These are phyloP conservation scores for Heliopora coerulea DNA, from an alignment of 92 coral and sea anemone genomes.

Conservation along the genomic window DNA sequence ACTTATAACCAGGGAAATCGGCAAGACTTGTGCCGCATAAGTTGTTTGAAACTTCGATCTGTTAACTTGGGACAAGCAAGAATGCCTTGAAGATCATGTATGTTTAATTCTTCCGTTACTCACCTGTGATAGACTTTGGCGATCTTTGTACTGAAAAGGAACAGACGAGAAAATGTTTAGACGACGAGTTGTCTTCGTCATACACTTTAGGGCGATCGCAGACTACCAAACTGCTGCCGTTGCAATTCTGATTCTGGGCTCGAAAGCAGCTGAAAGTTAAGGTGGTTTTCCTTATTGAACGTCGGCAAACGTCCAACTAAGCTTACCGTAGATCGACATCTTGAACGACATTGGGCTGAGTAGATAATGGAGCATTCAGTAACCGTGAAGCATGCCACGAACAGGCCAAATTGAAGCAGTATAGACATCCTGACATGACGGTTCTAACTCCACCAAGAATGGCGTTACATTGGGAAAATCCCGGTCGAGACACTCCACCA, in stretches of 20 bases:
- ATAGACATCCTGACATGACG: not conserved
- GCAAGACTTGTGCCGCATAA: no score
- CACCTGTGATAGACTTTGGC: not conserved
- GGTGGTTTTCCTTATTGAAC: no score
- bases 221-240: no score
- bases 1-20: no score
- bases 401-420: not conserved
- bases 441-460: not conserved
- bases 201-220: no score
- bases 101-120: slow-evolving; percentile 1
- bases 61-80: no score
- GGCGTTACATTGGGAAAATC: slow-evolving; percentile 23
- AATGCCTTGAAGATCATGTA: not conserved
- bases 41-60: no score
- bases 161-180: not conserved
- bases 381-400: not conserved
- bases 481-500: not conserved
- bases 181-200: not conserved
- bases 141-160: slow-evolving; percentile 15
- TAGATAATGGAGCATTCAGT: slow-evolving; percentile 18
- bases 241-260: no score
- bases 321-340: slow-evolving; percentile 12
- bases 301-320: no score
- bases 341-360: slow-evolving; percentile 31
- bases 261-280: not conserved